Evolutionary conservation across 2,888 invertebrate genomes (phyloP).

Genomic region (Cerastoderma edule): DNA sequence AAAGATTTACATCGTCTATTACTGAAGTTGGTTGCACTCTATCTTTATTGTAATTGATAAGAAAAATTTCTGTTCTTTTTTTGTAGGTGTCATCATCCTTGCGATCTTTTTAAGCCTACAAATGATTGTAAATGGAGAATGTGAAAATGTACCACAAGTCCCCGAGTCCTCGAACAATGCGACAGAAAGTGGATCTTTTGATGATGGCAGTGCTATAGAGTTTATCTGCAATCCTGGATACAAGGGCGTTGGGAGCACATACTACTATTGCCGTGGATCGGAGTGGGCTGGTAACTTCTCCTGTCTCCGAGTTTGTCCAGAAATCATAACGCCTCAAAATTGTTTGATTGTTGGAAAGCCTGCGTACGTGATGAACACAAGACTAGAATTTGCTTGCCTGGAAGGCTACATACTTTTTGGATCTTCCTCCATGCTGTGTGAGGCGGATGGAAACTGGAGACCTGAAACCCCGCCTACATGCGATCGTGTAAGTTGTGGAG

Average conservation of each 20-base stretch:
- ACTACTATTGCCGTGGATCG: slow-evolving; percentile 15
- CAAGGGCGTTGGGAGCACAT: slow-evolving; percentile 3
- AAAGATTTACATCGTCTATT: too few relatives aligned
- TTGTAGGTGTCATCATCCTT: too few relatives aligned
- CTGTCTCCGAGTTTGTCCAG: slow-evolving; percentile 13
- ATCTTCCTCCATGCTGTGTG: slow-evolving; percentile 11
- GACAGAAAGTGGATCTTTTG: slow-evolving; percentile 17
- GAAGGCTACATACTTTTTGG: slow-evolving; percentile 31
- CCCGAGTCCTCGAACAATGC: slow-evolving; percentile 7
- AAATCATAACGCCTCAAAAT: slow-evolving; percentile 25
- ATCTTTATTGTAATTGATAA: too few relatives aligned
- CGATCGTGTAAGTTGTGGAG: slow-evolving; percentile 34
- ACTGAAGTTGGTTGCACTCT: too few relatives aligned
- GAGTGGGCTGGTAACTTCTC: slow-evolving; percentile 12
- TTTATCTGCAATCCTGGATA: slow-evolving; percentile 32
- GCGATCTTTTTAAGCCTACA: too few relatives aligned
- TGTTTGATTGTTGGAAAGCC: slow-evolving; percentile 26
- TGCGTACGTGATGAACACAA: slow-evolving; percentile 19
- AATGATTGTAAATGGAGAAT: neutral
- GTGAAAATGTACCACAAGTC: slow-evolving; percentile 14
- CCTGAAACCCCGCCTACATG: slow-evolving; percentile 30
- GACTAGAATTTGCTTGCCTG: slow-evolving; percentile 31
- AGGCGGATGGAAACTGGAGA: slow-evolving; percentile 27
- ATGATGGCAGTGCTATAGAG: slow-evolving; percentile 5
- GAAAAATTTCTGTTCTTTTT: too few relatives aligned